Base-by-base conservation (phyloP, 2,888 invertebrate species). In the Pollenia labialis region DNA sequence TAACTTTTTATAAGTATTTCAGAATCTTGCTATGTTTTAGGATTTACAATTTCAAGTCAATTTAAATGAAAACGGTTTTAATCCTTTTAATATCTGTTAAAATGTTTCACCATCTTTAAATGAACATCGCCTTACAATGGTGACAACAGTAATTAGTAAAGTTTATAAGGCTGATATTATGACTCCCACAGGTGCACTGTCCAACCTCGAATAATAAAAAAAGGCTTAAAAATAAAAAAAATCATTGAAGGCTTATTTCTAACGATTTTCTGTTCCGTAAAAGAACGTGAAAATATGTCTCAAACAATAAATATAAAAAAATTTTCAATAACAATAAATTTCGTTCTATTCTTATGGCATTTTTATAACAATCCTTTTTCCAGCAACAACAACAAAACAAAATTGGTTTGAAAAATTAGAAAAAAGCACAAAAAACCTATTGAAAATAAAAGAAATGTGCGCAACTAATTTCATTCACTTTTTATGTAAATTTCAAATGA, bases 401-500 rank as follows among this genome's bases (percentile, higher is more conserved):
- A 56, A 62, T 56, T 44, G 8, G n/a, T 16, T 58, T 48, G 7
- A 42, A 60, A 60, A 64, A 14, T 23, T 56, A 44, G 18, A 71
- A 12, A 44, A 56, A 72, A 62, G 54, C 10, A 32, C 52, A 72
- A 60, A 42, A 76, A 72, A 76, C 42, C 62, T 76, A 72, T 77
- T 80, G 81, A 77, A 77, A 81, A 81, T 77, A 74, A 81, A 77
- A 81, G 79, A 85, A 84, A 84, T 84, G 84, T 79, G 87, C 83
- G 81, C 81, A 81, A 84, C 87, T 87, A 87, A 87, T 87, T 87
- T 87, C 77, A 87, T 87, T 84, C 56, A 75, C 74, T 77, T 84
- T 87, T 84, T 87, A 87, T 87, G 87, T 74, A 84, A 84, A 87
- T 87, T 87, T 87, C 44, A 62, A 68, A 76, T 71, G 60, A 68